Evolutionary conservation across 2,888 invertebrate species (phyloP).

Genomic region (Abscondita cerata): DNA sequence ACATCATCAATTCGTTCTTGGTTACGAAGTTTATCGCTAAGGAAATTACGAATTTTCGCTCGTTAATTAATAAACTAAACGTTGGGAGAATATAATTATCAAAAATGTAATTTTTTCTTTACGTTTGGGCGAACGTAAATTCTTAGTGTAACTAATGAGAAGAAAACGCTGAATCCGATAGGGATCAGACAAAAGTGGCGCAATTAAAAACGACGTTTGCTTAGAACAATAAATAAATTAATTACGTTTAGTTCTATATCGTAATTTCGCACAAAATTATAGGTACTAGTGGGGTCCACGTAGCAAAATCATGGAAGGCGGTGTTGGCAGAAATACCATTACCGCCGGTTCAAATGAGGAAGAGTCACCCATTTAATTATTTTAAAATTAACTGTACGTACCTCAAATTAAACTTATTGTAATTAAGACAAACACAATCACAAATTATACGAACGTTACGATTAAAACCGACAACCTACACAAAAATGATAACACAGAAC

Average conservation of each 20-base stretch:
- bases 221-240: too few species aligned
- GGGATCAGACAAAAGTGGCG: too few species aligned
- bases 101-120: too few species aligned
- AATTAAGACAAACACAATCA: conserved; percentile 5
- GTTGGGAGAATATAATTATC: too few species aligned
- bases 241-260: too few species aligned
- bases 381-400: background rate
- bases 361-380: background rate
- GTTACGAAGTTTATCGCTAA: background rate
- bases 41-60: too few species aligned
- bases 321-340: conserved; percentile 4
- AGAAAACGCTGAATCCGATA: too few species aligned
- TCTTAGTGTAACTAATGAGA: too few species aligned
- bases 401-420: background rate
- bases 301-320: conserved; percentile 40
- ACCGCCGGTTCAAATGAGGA: conserved; percentile 9
- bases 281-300: conserved; percentile 44
- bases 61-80: too few species aligned
- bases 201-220: too few species aligned
- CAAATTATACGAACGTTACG: conserved; percentile 3
- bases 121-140: too few species aligned
- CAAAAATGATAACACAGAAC: conserved; percentile 2
- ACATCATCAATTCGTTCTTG: conserved; percentile 9
- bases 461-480: conserved; percentile 6
- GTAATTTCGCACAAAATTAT: too few species aligned